phyloP scores from a whole-genome alignment of 2,113 vertebrate species.

The Parotia lawesii region DNA sequence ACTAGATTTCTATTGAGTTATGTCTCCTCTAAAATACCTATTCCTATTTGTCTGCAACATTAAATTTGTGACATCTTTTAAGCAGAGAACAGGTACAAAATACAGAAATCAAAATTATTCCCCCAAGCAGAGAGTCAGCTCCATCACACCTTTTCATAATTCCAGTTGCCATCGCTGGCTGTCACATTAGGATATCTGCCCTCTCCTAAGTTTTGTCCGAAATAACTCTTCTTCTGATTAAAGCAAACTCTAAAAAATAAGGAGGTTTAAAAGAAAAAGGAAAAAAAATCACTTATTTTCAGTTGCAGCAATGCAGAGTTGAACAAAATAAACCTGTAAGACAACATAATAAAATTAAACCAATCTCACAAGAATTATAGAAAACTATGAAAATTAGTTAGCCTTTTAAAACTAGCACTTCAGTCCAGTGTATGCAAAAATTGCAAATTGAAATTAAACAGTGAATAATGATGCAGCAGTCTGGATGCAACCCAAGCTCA shows the following conservation, averaged over 20 bases:
- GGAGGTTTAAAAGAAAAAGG: background rate
- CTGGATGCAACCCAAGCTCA: background rate
- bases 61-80: background rate
- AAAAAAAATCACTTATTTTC: background rate
- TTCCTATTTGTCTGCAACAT: background rate
- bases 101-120: background rate
- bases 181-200: background rate
- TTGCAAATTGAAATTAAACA: background rate
- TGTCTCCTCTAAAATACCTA: background rate
- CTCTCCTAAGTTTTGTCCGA: background rate
- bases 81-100: background rate
- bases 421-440: rapidly evolving
- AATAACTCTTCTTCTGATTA: background rate
- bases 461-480: background rate
- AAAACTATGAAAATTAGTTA: background rate
- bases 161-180: background rate
- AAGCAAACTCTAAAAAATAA: background rate
- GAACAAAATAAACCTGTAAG: background rate
- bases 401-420: background rate
- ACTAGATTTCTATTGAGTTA: background rate
- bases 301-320: background rate
- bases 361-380: background rate
- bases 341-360: background rate
- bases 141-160: background rate
- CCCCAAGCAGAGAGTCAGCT: background rate